Evolutionary conservation across 2,888 invertebrate genomes (phyloP).

Genomic region (Camponotus fellah): DNA sequence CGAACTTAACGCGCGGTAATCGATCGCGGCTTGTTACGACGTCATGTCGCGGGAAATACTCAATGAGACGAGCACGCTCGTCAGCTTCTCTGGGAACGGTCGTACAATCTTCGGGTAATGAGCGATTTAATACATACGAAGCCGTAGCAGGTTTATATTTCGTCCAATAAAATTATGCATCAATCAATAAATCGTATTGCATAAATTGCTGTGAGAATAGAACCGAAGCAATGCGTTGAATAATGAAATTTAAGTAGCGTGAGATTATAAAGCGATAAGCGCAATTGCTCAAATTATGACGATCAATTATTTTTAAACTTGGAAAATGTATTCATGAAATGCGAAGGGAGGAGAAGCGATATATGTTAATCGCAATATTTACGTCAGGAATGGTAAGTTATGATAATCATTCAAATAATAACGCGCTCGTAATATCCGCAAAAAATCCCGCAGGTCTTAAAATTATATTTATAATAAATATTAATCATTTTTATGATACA

Average conservation of each 20-base stretch:
- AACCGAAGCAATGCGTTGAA: background rate
- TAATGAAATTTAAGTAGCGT: conserved; percentile 23
- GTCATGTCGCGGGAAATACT: conserved; percentile 45
- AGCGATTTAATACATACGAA: conserved; percentile 11
- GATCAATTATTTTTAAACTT: conserved; percentile 6
- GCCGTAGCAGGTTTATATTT: background rate
- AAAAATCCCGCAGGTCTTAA: background rate
- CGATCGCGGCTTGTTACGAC: conserved; percentile 34
- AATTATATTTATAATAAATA: background rate
- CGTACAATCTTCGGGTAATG: conserved; percentile 21
- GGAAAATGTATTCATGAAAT: background rate
- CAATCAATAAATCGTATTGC: conserved; percentile 7
- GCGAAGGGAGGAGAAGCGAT: background rate
- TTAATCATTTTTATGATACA: background rate
- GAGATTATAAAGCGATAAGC: background rate
- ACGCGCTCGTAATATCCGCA: background rate
- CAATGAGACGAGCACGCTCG: conserved; percentile 34
- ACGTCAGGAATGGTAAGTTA: background rate
- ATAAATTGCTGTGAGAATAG: conserved; percentile 24
- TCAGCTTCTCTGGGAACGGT: conserved; percentile 31
- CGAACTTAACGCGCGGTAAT: conserved; percentile 35
- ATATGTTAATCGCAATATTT: background rate
- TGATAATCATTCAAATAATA: background rate
- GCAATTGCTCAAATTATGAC: background rate
- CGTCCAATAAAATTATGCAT: conserved; percentile 34